Percentiles rank a stretch among this genome's conserved stretches.
phyloP scores from a whole-genome alignment of 2,797 vertebrate species.

The Crax fasciolata region DNA sequence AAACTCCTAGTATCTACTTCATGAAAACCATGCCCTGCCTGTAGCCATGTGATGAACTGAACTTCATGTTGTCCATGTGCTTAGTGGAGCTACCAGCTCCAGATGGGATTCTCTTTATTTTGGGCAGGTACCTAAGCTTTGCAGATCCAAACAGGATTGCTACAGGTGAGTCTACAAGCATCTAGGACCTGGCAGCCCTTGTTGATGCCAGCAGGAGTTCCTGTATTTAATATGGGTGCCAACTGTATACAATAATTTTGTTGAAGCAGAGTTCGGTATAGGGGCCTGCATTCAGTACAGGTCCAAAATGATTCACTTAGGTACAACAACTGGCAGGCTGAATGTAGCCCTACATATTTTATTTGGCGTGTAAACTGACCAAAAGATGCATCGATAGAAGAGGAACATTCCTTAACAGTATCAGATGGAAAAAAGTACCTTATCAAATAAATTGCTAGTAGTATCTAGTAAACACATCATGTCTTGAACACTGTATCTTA shows the following conservation, averaged over 20 bases:
- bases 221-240: not conserved
- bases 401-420: not conserved
- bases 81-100: not conserved
- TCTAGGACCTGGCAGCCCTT: not conserved
- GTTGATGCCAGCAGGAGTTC: not conserved
- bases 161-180: not conserved
- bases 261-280: not conserved
- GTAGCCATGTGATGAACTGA: accelerated
- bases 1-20: not conserved
- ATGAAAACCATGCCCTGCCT: not conserved
- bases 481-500: not conserved
- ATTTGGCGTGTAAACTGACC: not conserved
- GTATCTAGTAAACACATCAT: not conserved
- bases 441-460: not conserved
- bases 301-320: not conserved
- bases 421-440: not conserved
- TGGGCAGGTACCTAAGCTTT: not conserved
- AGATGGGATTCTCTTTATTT: not conserved
- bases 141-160: not conserved
- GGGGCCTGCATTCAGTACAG: not conserved
- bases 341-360: not conserved
- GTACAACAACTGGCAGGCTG: not conserved
- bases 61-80: not conserved
- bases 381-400: not conserved
- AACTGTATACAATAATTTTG: not conserved